Evolutionary conservation across 1,140 invertebrate species (phyloP).

Genomic region (Drosophila orosa): DNA sequence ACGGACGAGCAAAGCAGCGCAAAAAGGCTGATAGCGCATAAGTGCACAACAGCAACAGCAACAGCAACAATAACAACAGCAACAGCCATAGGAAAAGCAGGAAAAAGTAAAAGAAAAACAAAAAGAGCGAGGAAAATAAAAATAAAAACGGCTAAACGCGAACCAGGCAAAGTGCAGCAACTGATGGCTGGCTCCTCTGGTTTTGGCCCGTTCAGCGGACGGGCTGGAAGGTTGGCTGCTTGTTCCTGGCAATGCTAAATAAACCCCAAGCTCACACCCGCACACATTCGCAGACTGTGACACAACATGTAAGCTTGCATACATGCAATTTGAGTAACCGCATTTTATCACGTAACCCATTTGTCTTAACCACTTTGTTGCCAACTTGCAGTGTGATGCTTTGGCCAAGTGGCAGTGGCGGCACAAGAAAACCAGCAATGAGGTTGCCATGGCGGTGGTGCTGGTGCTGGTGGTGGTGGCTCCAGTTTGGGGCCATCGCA

Average conservation of each 20-base stretch:
- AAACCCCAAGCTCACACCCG: conserved; percentile 60
- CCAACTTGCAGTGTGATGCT: conserved; percentile 81
- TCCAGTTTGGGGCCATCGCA: conserved; percentile 32
- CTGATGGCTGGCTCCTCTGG: conserved; percentile 60
- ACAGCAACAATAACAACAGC: conserved; percentile 23
- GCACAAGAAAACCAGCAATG: conserved; percentile 54
- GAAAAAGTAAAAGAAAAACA: conserved; percentile 19
- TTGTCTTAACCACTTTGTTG: conserved; percentile 84
- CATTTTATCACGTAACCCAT: conserved; percentile 84
- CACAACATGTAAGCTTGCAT: conserved; percentile 76
- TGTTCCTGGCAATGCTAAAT: conserved; percentile 73
- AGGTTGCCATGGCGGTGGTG: conserved; percentile 15
- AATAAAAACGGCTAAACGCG: conserved; percentile 62
- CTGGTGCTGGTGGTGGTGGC: not conserved
- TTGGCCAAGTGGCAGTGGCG: conserved; percentile 71
- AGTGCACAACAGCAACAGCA: conserved; percentile 65
- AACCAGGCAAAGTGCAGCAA: conserved; percentile 58
- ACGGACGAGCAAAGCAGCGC: conserved; percentile 45
- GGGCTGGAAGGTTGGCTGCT: conserved; percentile 41
- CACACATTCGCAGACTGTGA: conserved; percentile 44
- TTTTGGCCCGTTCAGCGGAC: conserved; percentile 38
- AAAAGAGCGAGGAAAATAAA: conserved; percentile 37
- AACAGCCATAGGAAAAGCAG: not conserved
- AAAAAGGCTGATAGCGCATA: conserved; percentile 79
- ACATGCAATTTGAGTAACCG: conserved; percentile 84